A percentile compares a stretch with the other conserved stretches of the same genome.
phyloP scores from a whole-genome alignment of 30 jellyfish, hydroid and myxozoan species.

The Aurelia sp. region DNA sequence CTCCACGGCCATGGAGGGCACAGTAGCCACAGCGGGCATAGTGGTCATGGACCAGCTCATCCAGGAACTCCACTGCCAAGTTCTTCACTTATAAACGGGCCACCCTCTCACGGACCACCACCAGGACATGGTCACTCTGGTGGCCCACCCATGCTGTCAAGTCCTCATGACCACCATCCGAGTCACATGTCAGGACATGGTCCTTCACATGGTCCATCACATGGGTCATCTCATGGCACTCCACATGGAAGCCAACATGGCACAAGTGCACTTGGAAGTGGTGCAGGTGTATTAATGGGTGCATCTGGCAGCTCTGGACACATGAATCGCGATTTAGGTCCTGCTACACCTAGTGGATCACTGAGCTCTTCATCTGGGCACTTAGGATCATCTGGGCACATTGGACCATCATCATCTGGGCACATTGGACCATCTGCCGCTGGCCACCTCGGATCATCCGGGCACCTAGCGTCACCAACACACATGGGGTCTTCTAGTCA shows the following conservation, averaged over 20 bases:
- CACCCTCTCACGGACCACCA: conserved; percentile 58
- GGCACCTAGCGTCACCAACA: conserved; percentile 47
- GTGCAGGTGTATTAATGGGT: not conserved
- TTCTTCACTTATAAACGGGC: conserved; percentile 25
- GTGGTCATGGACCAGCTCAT: conserved; percentile 33
- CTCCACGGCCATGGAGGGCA: conserved; percentile 42
- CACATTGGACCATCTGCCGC: conserved; percentile 22
- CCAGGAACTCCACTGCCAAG: conserved; percentile 43
- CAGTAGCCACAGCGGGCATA: conserved; percentile 46
- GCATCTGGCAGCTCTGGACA: conserved; percentile 49
- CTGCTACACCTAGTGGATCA: conserved; percentile 2
- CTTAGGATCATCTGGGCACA: conserved; percentile 1
- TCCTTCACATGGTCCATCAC: not conserved
- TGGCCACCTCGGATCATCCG: conserved; percentile 54
- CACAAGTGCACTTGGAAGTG: conserved; percentile 1
- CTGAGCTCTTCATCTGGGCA: not conserved
- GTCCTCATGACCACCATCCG: conserved; percentile 51
- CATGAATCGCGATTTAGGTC: conserved; percentile 31
- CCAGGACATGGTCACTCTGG: conserved; percentile 48
- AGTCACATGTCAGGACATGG: conserved; percentile 2
- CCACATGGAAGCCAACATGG: conserved; percentile 23
- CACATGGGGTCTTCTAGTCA: conserved; percentile 37
- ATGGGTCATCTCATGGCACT: not conserved
- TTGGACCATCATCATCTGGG: conserved; percentile 13
- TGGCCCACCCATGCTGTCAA: conserved; percentile 42